Evolutionary conservation across 2,797 vertebrate genomes (phyloP).

Genomic region (Gymnocypris eckloni): DNA sequence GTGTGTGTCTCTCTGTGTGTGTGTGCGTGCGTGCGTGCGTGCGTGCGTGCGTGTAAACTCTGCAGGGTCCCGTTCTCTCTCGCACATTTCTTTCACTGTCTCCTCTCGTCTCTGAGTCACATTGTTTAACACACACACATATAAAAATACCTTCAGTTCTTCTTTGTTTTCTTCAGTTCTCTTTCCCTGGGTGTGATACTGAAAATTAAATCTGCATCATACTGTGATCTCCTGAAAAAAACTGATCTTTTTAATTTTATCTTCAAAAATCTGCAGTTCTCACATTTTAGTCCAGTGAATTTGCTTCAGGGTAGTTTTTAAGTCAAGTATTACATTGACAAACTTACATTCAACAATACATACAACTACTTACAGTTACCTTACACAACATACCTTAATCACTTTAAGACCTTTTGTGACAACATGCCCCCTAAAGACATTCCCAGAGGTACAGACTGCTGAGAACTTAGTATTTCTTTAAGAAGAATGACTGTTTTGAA

Average conservation of each 20-base stretch:
- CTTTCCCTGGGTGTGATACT: neutral
- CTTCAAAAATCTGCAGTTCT: neutral
- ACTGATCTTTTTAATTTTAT: neutral
- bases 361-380: neutral
- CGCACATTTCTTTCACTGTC: neutral
- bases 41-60: neutral
- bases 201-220: conserved; percentile 17
- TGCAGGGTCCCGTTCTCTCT: conserved; percentile 11
- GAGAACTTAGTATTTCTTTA: neutral
- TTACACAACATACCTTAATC: neutral
- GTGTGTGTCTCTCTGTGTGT: no score
- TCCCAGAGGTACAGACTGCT: neutral
- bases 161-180: neutral
- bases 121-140: conserved; percentile 12
- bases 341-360: no score
- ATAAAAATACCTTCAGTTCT: conserved; percentile 6
- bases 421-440: neutral
- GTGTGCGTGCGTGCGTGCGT: neutral
- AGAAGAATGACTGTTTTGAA: neutral
- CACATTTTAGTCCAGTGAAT: neutral
- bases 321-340: neutral
- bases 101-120: neutral
- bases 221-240: neutral
- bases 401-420: neutral
- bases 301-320: neutral